Evolutionary conservation across 2,797 vertebrate genomes (phyloP), one percentile per base, ranked within the genome.

Genomic region (Mus caroli): DNA sequence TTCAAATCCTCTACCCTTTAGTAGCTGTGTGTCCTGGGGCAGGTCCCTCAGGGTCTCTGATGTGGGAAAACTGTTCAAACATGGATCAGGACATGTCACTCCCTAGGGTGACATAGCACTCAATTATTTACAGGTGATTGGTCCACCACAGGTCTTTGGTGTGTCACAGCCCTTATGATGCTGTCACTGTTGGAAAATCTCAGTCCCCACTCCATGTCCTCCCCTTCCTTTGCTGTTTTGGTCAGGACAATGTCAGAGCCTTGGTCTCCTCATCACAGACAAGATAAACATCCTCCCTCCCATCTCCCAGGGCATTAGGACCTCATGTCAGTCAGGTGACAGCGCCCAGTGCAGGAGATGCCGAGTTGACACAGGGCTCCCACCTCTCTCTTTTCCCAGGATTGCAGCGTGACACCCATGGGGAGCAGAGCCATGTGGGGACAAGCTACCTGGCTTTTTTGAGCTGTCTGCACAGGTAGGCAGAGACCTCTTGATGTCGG

Each of bases 201-300:
- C 67, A 69, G 34, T 69, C 17, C 34, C 34, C 67, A 67, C 31
- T 34, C 64, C 64, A 67, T 15, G 31, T 34, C 5, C 14, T 67
- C 31, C 31, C 64, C 52, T 80, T 10, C 3, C 50, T 43, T 60
- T 78, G 17, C 71, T 71, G 37, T 14, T 67, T 50, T 10, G 77
- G 86, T 83, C 31, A 54, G 37, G 69, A 64, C 40, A 31, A 24
- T 9, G 67, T 83, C 77, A 89, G 56, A 43, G 54, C 9, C 56
- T 52, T 69, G 40, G 26, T 69, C 67, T 71, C n/a, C 26, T 17
- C 46, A 9, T 67, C 82, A 73, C 12, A 19, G 40, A 13, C 15
- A 28, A 17, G 8, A 3, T 2, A 22, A 0, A 22, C 20, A 3
- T 3, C 12, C 3, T 5, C 78, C 2, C 3, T 10, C 3, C 78